Base-by-base conservation (phyloP, 2,113 vertebrate genomes). In the Otocyon megalotis region DNA sequence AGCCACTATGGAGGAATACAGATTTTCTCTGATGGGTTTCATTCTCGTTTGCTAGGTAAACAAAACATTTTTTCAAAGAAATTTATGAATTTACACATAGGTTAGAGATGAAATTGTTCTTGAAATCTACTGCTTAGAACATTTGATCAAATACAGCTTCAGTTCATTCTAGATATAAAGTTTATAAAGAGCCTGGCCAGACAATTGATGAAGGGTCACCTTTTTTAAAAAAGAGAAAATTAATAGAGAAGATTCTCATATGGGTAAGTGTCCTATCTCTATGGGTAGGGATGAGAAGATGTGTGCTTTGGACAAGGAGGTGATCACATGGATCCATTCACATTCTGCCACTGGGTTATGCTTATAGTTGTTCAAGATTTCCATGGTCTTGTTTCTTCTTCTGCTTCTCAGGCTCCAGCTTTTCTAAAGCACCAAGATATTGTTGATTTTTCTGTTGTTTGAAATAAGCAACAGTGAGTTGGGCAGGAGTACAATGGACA, bases 1-100 rank as follows among this genome's bases (percentile, higher is more conserved):
- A 93, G 28, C 19, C 79, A 80, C 24, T 77, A 4, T 56, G 22
- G 58, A 87, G 56, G 26, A 71, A 89, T 83, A 85, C 11, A 69
- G 15, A 50, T 71, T 94, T 96, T 96, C 65, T 96, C 16, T 65
- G 32, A 77, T 9, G 8, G 53, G 12, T 90, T 84, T 24, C 48
- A 63, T 92, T 93, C 24, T 96, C 91, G 94, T 32, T 69, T 37
- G 30, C 35, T 83, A 72, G 72, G 86, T 85, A 95, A 97, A 97
- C 56, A 91, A 97, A 96, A 88, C 67, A 85, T 58, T 22, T 88
- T 88, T 96, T 90, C 76, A 65, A 90, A 97, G 80, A 63, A 96
- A 97, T 91, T 94, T 96, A 30, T 15, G 12, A 94, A 74, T 95
- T 97, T 81, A 77, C n/a, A 74, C 10, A 15, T 30, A 60, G 80